Conservation (phyloP, 2,888 invertebrate genomes). For the Cecidostiba fungosa region DNA sequence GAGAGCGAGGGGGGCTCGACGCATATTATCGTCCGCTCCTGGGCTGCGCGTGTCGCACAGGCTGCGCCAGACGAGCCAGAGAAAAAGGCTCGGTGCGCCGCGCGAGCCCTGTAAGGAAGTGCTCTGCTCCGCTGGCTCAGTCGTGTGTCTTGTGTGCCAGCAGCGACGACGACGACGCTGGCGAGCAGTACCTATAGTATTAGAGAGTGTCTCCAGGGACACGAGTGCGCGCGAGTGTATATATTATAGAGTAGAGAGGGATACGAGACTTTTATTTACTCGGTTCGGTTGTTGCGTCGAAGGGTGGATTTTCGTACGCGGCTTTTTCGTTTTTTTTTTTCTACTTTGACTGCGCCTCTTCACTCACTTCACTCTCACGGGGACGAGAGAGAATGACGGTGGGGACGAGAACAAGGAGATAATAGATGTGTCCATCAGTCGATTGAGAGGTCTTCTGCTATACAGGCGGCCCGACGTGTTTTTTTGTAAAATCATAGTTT, state of each 20-base stretch:
- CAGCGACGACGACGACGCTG: background rate
- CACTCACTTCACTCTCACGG: background rate
- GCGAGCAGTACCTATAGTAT: background rate
- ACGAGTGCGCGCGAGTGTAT: background rate
- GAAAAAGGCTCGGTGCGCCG: conserved; percentile 39
- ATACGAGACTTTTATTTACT: conserved; percentile 5
- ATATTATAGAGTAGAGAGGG: background rate
- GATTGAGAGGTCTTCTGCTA: conserved; percentile 17
- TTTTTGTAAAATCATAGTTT: conserved; percentile 22
- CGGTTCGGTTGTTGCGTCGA: background rate
- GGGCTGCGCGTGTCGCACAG: conserved; percentile 26
- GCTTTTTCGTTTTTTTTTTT: background rate
- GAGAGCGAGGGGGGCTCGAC: conserved; percentile 3
- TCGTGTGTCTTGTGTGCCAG: conserved; percentile 7
- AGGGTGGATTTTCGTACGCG: background rate
- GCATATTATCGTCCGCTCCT: conserved; percentile 46
- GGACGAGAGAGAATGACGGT: background rate
- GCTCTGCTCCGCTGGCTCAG: background rate
- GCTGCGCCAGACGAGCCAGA: conserved; percentile 25
- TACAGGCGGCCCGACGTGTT: background rate
- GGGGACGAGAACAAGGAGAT: background rate
- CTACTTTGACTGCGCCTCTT: background rate
- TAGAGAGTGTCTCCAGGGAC: background rate
- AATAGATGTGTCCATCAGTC: background rate
- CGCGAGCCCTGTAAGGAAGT: conserved; percentile 60